phyloP scores from a whole-genome alignment of 2,113 vertebrate species.

The Sebastes fasciatus region DNA sequence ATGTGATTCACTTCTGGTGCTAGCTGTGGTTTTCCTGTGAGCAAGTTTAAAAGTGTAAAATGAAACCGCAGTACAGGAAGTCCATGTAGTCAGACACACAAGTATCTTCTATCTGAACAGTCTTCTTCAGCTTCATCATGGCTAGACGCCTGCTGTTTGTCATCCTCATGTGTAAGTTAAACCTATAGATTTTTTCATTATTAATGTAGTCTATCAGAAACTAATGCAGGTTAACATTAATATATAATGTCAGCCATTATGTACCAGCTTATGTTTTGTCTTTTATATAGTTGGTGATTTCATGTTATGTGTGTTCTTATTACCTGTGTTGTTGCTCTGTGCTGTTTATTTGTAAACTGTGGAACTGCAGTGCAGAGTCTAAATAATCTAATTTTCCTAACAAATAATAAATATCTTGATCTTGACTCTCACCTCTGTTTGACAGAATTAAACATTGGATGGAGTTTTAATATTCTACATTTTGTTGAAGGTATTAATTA shows the following conservation, averaged over 20 bases:
- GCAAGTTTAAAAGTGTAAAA: not conserved
- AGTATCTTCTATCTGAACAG: not conserved
- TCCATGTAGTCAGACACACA: not conserved
- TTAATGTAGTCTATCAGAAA: not conserved
- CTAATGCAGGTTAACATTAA: not conserved
- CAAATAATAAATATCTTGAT: not conserved
- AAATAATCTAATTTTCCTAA: not conserved
- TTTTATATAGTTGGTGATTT: not conserved
- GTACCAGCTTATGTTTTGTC: not conserved
- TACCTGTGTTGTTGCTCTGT: not conserved
- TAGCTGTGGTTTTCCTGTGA: slow-evolving; percentile 6
- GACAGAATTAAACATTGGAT: no score
- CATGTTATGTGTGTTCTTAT: not conserved
- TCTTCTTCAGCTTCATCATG: slow-evolving; percentile 28
- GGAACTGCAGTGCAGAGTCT: not conserved
- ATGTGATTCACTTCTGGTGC: no score
- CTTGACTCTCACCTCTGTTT: no score
- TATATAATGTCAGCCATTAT: not conserved
- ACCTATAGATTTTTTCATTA: not conserved
- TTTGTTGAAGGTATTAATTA: not conserved
- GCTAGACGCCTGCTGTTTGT: not conserved
- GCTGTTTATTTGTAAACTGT: not conserved
- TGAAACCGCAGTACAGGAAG: no score
- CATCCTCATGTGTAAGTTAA: slow-evolving; percentile 37
- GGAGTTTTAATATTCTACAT: not conserved